phyloP scores from a whole-genome alignment of 2,888 invertebrate species.

The Hyppa rectilinea region DNA sequence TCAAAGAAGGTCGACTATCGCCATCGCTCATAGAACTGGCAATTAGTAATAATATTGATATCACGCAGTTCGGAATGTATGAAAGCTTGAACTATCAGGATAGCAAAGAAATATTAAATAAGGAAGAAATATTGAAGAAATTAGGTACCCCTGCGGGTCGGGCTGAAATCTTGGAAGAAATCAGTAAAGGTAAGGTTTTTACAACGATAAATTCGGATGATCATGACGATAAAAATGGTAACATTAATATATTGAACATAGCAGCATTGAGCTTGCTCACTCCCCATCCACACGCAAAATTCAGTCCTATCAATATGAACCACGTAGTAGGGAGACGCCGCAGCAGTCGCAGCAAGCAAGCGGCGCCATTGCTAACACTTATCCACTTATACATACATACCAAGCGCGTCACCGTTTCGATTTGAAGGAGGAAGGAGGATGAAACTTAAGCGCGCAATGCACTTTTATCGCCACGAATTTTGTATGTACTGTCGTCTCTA shows the following conservation, averaged over 20 bases:
- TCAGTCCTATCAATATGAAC: not conserved
- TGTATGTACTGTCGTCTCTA: not conserved
- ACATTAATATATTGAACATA: not conserved
- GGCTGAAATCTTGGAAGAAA: constrained; percentile 20
- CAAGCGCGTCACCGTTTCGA: not conserved
- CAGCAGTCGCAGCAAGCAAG: not conserved
- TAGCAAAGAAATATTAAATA: not conserved
- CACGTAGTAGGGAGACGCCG: not conserved
- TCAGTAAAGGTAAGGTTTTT: constrained; percentile 25
- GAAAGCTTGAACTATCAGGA: not conserved
- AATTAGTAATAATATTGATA: constrained; percentile 17
- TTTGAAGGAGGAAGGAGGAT: too few relatives aligned
- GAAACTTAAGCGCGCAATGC: not conserved
- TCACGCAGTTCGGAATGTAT: not conserved
- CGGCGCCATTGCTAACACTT: not conserved
- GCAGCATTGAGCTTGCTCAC: not conserved
- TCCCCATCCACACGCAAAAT: not conserved
- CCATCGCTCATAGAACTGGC: constrained; percentile 40
- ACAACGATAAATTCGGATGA: not conserved
- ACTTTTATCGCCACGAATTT: not conserved
- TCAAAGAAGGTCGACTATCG: constrained; percentile 38
- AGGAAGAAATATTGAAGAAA: constrained; percentile 15
- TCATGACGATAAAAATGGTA: not conserved
- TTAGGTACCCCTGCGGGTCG: constrained; percentile 7
- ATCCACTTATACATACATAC: not conserved